phyloP scores from a whole-genome alignment of 2,888 invertebrate species.

The Tipula vernalis region DNA sequence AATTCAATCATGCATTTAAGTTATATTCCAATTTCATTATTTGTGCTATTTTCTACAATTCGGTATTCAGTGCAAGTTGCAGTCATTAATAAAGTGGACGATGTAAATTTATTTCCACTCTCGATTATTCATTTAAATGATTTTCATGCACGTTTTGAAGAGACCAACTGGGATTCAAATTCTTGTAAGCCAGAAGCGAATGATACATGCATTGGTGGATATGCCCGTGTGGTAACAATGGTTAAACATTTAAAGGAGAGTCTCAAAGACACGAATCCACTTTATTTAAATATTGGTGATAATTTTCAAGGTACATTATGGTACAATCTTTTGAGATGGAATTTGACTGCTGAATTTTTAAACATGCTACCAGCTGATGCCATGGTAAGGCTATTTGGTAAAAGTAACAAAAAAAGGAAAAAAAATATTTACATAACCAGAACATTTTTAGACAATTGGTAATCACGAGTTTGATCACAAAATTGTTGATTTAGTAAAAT shows the following conservation, averaged over 20 bases:
- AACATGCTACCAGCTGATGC: constrained; percentile 64
- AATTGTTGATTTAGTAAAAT: constrained; percentile 57
- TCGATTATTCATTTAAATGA: constrained; percentile 6
- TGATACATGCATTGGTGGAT: constrained; percentile 49
- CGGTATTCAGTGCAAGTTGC: neutral
- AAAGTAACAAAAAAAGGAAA: no score
- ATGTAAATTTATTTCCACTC: neutral
- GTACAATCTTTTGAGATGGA: constrained; percentile 64
- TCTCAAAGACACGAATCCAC: constrained; percentile 38
- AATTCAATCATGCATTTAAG: neutral
- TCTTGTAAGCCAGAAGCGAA: constrained; percentile 35
- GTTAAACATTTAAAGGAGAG: constrained; percentile 36
- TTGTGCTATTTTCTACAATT: neutral
- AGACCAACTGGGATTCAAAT: constrained; percentile 43
- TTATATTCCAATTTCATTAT: neutral
- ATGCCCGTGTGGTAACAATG: constrained; percentile 49
- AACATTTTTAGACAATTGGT: constrained; percentile 51
- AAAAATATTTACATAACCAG: no score
- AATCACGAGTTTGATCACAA: constrained; percentile 81
- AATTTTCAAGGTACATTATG: constrained; percentile 78
- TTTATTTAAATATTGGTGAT: constrained; percentile 72
- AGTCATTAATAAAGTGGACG: neutral
- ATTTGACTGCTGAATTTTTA: constrained; percentile 60
- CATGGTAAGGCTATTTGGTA: constrained; percentile 41
- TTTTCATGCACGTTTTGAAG: constrained; percentile 39